These are phyloP conservation scores for Nymphicus hollandicus DNA, from an alignment of 2,113 vertebrate species.

Conservation along the genomic window DNA sequence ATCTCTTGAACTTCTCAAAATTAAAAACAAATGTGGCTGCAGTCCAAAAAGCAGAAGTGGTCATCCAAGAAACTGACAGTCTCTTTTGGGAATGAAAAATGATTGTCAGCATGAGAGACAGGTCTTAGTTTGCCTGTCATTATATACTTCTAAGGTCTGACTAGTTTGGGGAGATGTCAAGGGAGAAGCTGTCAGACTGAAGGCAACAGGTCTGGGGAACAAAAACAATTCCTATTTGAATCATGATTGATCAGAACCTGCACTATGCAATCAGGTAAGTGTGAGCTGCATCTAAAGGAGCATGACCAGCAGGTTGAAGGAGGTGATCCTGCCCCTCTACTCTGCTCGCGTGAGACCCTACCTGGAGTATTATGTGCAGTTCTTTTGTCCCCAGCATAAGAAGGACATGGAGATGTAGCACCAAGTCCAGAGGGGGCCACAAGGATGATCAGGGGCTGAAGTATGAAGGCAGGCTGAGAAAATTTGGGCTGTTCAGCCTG, in stretches of 20 bases:
- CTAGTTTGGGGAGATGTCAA: background rate
- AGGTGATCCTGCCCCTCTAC: background rate
- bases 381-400: background rate
- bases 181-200: background rate
- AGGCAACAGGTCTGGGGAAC: background rate
- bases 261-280: background rate
- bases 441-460: background rate
- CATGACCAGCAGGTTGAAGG: background rate
- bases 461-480: background rate
- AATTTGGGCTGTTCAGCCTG: background rate
- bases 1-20: constrained; percentile 13
- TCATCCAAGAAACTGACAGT: constrained; percentile 21
- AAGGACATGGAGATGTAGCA: background rate
- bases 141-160: constrained; percentile 19
- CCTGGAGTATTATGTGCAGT: background rate
- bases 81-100: constrained; percentile 45
- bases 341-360: background rate
- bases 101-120: constrained; percentile 40
- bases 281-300: background rate
- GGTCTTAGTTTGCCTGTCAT: constrained; percentile 32
- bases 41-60: background rate
- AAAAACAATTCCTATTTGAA: background rate
- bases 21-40: background rate
- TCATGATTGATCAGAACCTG: background rate
- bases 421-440: background rate